Conservation (phyloP, 2,113 vertebrate genomes). For the Egretta garzetta region DNA sequence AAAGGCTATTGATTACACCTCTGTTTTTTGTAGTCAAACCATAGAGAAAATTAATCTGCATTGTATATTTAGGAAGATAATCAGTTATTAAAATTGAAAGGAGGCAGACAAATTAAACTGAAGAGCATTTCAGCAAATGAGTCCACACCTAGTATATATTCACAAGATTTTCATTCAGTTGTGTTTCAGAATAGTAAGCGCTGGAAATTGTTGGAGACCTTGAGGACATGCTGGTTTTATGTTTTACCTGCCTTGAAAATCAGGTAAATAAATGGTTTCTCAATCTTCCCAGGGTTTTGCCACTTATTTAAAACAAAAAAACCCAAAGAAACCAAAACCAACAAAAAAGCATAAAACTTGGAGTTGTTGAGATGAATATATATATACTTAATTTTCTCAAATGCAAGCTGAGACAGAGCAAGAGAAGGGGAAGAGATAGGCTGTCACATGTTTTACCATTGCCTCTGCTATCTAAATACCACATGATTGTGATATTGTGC, state of each 20-base stretch:
- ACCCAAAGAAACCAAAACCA: too few species aligned
- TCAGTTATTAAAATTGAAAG: conserved; percentile 29
- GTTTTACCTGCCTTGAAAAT: background rate
- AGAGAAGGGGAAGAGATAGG: background rate
- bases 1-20: conserved; percentile 28
- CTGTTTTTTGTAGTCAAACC: background rate
- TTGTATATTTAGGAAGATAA: conserved; percentile 34
- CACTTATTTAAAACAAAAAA: background rate
- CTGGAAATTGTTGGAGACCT: background rate
- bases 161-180: background rate
- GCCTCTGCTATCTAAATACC: background rate
- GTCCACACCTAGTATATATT: background rate
- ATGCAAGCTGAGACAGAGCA: background rate
- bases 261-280: background rate
- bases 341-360: background rate
- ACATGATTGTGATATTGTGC: rapidly evolving
- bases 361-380: rapidly evolving
- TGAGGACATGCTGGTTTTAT: background rate
- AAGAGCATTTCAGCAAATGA: background rate
- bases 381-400: background rate
- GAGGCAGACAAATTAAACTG: background rate
- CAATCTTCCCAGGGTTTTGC: background rate
- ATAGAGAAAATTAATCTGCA: conserved; percentile 32
- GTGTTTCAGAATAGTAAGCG: background rate
- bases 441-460: rapidly evolving